phyloP scores from a whole-genome alignment of 2,113 vertebrate genomes.

The Meleagris gallopavo region DNA sequence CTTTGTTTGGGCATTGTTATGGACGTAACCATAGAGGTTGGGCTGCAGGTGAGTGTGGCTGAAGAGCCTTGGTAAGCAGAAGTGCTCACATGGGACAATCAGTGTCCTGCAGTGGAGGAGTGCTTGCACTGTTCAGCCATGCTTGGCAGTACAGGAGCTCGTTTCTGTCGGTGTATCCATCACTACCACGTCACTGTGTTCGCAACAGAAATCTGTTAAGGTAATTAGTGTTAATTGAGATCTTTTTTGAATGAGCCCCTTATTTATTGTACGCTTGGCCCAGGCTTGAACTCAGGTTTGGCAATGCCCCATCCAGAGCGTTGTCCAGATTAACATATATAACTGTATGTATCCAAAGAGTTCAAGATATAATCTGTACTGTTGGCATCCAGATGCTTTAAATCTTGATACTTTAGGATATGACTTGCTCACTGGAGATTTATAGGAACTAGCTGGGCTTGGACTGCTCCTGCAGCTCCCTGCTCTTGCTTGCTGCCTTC shows the following conservation, averaged over 20 bases:
- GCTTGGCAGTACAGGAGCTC: background rate
- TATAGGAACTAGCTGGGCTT: background rate
- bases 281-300: background rate
- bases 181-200: background rate
- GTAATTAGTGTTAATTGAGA: conserved; percentile 1
- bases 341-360: rapidly evolving
- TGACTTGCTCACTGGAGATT: background rate
- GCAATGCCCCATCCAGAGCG: background rate
- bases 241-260: background rate
- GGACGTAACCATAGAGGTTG: background rate
- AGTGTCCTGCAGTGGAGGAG: background rate
- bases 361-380: background rate
- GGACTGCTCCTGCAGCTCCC: background rate
- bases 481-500: background rate
- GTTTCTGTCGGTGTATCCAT: background rate
- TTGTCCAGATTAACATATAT: background rate
- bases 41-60: rapidly evolving
- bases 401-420: background rate
- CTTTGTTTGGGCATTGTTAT: background rate
- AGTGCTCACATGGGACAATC: no score
- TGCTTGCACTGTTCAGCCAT: rapidly evolving
- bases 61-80: background rate
- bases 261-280: background rate
- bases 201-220: background rate
- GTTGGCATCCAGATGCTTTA: background rate